Percentiles rank a stretch among this genome's conserved stretches.
These are phyloP conservation scores for Parus major DNA, from an alignment of 2,113 vertebrate species.

Conservation along the genomic window DNA sequence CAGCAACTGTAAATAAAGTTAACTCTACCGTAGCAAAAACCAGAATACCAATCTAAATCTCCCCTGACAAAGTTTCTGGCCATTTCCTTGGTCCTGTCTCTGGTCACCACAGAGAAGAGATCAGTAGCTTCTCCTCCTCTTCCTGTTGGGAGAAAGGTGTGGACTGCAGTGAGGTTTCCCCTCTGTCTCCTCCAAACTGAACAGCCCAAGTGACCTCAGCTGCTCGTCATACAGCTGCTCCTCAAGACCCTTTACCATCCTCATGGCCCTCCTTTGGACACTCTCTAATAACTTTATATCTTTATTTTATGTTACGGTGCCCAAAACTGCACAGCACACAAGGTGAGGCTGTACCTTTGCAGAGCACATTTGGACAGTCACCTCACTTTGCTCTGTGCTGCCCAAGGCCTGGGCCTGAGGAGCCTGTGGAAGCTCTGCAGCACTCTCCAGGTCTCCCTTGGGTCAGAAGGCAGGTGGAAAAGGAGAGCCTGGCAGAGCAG, in stretches of 20 bases:
- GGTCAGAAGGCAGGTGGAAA: no score
- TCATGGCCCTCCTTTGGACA: background rate
- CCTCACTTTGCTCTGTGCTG: background rate
- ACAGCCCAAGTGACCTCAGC: background rate
- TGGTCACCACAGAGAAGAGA: background rate
- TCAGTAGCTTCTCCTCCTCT: background rate
- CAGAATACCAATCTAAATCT: background rate
- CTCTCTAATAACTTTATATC: background rate
- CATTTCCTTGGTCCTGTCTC: background rate
- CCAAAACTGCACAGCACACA: accelerated
- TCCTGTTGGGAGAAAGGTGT: background rate
- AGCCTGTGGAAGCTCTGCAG: background rate
- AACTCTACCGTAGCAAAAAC: background rate
- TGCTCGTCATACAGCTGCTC: background rate
- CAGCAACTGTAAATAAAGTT: background rate
- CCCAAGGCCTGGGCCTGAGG: background rate
- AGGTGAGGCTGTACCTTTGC: background rate
- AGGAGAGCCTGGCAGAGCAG: background rate
- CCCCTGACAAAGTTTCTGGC: background rate
- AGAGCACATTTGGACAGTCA: background rate
- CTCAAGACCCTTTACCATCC: background rate
- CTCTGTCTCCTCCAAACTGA: background rate
- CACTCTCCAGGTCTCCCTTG: background rate
- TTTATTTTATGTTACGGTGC: background rate
- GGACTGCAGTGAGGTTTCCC: background rate